Percentiles rank a stretch among this genome's conserved stretches.
Evolutionary conservation across 2,113 vertebrate species (phyloP).

Genomic region (Leptobrachium leishanense): DNA sequence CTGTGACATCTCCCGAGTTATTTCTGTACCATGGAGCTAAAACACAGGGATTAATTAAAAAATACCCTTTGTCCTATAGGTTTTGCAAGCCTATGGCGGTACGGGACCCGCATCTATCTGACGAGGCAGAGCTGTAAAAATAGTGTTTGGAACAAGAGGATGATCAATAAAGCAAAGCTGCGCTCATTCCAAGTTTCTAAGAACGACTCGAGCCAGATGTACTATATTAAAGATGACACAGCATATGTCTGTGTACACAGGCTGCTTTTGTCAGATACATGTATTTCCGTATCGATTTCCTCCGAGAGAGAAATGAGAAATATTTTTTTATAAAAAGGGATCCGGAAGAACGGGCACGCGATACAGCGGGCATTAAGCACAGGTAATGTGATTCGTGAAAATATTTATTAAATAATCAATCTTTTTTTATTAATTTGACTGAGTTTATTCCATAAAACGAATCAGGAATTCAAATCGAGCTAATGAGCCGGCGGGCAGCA

Average conservation of each 20-base stretch:
- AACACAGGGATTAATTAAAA: too few species aligned
- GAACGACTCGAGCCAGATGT: constrained; percentile 36
- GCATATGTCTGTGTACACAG: constrained; percentile 20
- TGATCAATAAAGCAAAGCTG: constrained; percentile 24
- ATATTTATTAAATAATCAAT: too few species aligned
- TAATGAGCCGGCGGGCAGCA: too few species aligned
- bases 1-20: too few species aligned
- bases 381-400: too few species aligned
- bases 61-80: neutral
- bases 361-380: too few species aligned
- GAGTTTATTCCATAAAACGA: too few species aligned
- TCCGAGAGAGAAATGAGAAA: constrained; percentile 13
- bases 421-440: too few species aligned
- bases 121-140: constrained; percentile 25
- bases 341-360: neutral
- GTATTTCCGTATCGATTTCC: constrained; percentile 30
- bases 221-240: constrained; percentile 45
- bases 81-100: neutral
- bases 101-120: neutral
- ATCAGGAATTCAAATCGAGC: too few species aligned
- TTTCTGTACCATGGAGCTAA: too few species aligned
- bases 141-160: constrained; percentile 15
- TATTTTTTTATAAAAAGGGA: neutral
- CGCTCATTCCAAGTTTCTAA: constrained; percentile 19
- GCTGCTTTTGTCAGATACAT: neutral